Evolutionary conservation across 2,113 vertebrate species (phyloP).

Genomic region (Riparia riparia): DNA sequence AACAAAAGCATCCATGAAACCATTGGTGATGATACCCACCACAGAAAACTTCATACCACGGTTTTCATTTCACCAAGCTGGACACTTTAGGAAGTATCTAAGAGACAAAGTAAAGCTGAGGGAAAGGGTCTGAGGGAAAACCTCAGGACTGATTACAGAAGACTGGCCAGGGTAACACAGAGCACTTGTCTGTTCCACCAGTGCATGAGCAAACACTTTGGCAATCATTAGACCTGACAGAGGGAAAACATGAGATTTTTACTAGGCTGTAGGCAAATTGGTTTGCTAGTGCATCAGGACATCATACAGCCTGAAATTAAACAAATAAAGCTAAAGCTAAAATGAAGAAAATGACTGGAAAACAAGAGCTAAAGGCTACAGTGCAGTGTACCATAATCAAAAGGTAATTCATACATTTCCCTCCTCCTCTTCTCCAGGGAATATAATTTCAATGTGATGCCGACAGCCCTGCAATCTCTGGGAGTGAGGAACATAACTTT

Average conservation of each 20-base stretch:
- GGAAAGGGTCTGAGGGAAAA: background rate
- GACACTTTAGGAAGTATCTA: background rate
- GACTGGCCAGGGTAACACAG: background rate
- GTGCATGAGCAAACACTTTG: background rate
- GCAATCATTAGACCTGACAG: conserved; percentile 21
- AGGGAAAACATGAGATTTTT: background rate
- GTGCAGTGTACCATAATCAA: background rate
- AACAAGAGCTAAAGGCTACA: conserved; percentile 17
- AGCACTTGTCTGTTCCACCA: background rate
- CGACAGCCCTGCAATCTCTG: background rate
- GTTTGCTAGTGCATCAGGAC: background rate
- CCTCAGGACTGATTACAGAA: background rate
- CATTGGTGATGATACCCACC: background rate
- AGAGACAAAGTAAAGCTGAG: background rate
- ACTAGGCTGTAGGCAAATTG: background rate
- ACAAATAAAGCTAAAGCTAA: conserved; percentile 18
- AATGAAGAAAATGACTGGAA: background rate
- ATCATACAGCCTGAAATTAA: conserved; percentile 22
- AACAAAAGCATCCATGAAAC: background rate
- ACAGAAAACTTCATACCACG: background rate
- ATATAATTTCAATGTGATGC: background rate
- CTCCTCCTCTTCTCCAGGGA: background rate
- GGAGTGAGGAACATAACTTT: background rate
- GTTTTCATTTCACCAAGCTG: background rate
- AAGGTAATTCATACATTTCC: background rate